Evolutionary conservation across 2,113 vertebrate species (phyloP), one percentile per base, ranked within the genome.

Genomic region (Trichomycterus rosablanca): DNA sequence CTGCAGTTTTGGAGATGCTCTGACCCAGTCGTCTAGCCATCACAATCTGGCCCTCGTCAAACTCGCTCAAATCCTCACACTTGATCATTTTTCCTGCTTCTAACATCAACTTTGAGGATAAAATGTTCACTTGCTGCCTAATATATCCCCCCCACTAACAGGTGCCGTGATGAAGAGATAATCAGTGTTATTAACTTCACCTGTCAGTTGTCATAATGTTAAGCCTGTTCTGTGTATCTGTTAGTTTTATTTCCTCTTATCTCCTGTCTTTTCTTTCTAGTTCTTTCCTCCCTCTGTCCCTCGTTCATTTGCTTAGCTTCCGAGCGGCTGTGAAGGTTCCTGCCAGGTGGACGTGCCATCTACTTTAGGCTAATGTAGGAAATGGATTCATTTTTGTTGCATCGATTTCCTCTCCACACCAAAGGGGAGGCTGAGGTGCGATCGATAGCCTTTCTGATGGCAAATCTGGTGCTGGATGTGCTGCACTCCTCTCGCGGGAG

Each of bases 361-460:
- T 75, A 68, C 67, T 35, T 51, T 57, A 22, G 49, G 11, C 48
- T 59, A 67, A 37, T 30, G 37, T 72, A 76, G 76, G 72, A 80
- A 83, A 83, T 81, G 66, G 73, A 78, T 73, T 81, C 1, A 26
- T 78, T 74, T 76, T 65, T 55, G 45, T 70, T 51, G 56, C 63
- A 84, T 81, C 67, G 85, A 85, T 83, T 85, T 83, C 60, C 73
- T 74, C 64, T 74, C 55, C 39, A 74, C 63, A 39, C 73, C 75
- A 75, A 71, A 46, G 72, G 75, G 73, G 67, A 70, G 61, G 55
- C 66, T 24, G 50, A 56, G 57, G 35, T 37, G 19, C 46, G 48
- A 58, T 74, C 63, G 20, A 66, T 66, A 59, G 57, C 24, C 52
- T 12, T 24, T 48, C 61, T 58, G 61, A 57, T 42, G 16, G 35